phyloP scores from a whole-genome alignment of 2,797 vertebrate genomes.

The Leuciscus waleckii region DNA sequence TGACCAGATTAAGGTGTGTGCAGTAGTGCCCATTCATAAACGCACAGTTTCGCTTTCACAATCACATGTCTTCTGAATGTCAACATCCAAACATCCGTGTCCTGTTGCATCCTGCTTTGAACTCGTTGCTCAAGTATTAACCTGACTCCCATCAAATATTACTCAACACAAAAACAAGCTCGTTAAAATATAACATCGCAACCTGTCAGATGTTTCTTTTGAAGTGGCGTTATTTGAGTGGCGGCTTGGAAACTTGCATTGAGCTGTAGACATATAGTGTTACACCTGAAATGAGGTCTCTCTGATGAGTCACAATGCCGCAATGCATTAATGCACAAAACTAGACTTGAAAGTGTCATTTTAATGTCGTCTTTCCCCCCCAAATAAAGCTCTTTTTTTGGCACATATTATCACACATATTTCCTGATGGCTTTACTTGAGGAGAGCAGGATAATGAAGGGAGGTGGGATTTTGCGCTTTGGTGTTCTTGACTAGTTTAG shows the following conservation, averaged over 20 bases:
- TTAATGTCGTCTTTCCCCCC: not conserved
- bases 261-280: not conserved
- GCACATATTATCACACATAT: not conserved
- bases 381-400: not conserved
- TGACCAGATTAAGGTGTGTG: not conserved
- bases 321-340: not conserved
- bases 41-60: not conserved
- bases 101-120: not conserved
- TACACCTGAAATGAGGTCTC: constrained; percentile 4
- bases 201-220: constrained; percentile 1
- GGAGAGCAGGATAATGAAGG: constrained; percentile 23
- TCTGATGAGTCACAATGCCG: constrained; percentile 4
- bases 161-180: constrained; percentile 26
- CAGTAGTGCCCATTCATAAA: not conserved
- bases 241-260: not conserved
- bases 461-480: constrained; percentile 25
- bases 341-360: not conserved
- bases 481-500: not conserved
- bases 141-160: constrained; percentile 8
- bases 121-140: not conserved
- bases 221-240: constrained; percentile 13
- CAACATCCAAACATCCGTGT: not conserved
- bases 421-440: constrained; percentile 29
- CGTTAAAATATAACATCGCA: not conserved
- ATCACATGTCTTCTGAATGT: not conserved